These are phyloP conservation scores for Bombus soroeensis DNA, from an alignment of 1,140 invertebrate species.

Conservation along the genomic window DNA sequence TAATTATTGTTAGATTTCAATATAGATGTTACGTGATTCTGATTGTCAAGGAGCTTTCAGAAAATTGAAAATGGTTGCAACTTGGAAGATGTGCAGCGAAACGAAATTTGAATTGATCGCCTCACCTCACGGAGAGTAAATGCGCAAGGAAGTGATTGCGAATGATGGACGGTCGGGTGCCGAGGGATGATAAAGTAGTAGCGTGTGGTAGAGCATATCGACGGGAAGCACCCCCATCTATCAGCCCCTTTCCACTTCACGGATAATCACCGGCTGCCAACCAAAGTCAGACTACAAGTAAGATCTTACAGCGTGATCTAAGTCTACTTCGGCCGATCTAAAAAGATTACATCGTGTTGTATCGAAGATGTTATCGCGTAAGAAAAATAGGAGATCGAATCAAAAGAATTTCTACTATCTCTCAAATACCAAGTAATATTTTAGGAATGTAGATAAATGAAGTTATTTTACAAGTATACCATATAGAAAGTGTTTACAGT, in stretches of 20 bases:
- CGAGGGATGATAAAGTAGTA: constrained; percentile 75
- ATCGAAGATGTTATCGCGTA: not conserved
- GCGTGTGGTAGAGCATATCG: constrained; percentile 73
- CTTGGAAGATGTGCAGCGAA: constrained; percentile 34
- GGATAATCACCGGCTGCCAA: constrained; percentile 72
- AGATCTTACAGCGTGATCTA: constrained; percentile 66
- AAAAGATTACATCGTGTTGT: constrained; percentile 26
- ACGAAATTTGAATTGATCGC: constrained; percentile 68
- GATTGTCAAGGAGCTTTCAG: not conserved
- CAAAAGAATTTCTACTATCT: not conserved
- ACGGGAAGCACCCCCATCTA: constrained; percentile 74
- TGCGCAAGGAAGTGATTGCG: constrained; percentile 77
- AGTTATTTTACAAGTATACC: not conserved
- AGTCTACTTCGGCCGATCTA: constrained; percentile 49
- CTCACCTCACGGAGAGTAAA: constrained; percentile 62
- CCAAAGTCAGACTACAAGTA: constrained; percentile 67
- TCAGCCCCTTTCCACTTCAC: constrained; percentile 66
- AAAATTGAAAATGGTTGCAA: constrained; percentile 44
- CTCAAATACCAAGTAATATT: not conserved
- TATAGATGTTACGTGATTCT: not conserved
- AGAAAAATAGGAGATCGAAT: not conserved
- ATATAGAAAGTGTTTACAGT: not conserved
- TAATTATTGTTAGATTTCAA: no score
- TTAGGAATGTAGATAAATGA: not conserved
- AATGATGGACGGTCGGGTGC: constrained; percentile 76